Evolutionary conservation across 1,140 invertebrate genomes (phyloP).

Genomic region (Rhopalosiphum padi): DNA sequence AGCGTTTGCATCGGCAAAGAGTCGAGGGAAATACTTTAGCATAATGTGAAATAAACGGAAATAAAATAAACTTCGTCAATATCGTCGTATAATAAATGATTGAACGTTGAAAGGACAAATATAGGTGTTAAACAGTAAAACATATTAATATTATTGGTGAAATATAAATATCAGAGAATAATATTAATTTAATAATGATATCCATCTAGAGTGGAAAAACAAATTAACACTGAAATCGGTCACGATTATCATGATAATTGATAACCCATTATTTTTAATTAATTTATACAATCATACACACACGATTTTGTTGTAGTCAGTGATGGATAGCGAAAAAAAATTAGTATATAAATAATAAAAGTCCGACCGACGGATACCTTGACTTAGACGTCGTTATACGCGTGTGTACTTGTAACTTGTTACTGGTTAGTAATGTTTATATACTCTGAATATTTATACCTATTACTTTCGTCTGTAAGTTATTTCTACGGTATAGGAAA

Average conservation of each 20-base stretch:
- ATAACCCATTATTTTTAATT: no score
- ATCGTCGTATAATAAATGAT: not conserved
- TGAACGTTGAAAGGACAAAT: not conserved
- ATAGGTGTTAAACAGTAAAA: not conserved
- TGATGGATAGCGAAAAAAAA: not conserved
- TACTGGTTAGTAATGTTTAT: no score
- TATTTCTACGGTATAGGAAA: not conserved
- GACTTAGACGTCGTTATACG: no score
- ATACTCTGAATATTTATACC: no score
- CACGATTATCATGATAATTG: not conserved
- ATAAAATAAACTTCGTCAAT: not conserved
- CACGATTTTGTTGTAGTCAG: not conserved
- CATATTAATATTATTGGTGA: not conserved
- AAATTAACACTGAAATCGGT: not conserved
- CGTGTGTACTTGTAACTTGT: no score
- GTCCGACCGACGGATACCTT: no score
- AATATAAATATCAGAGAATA: not conserved
- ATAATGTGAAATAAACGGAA: not conserved
- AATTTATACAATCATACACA: no score
- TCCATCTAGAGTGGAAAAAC: not conserved
- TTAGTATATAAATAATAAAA: not conserved
- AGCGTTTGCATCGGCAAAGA: not conserved
- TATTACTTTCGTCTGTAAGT: not conserved
- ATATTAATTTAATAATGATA: not conserved
- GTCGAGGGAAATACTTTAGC: not conserved